Evolutionary conservation across 2,113 vertebrate genomes (phyloP), one percentile per base, ranked within the genome.

Genomic region (Cinclus mexicanus): DNA sequence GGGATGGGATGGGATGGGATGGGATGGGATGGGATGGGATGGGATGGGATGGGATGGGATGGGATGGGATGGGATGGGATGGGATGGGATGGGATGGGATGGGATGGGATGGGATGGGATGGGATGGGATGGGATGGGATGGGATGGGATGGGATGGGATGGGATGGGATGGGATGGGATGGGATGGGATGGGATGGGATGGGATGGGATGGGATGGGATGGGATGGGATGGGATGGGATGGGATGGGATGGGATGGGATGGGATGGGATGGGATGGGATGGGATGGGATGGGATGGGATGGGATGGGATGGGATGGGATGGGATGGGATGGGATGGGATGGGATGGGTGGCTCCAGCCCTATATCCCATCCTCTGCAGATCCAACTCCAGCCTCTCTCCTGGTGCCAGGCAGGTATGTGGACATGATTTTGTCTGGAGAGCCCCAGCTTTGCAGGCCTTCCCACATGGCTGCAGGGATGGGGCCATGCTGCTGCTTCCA

Each of bases 371-470:
- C 14, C 37, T 83, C 25, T 69, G 33, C 4, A 16, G 44, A 50
- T 7, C 6, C 14, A 14, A 0, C 23, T 37, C 52, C 57, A 76
- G 33, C 4, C 14, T 46, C 35, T 50, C 1, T 0, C 8, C 50
- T 2, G 3, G 28, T 25, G 20, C 42, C 22, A 16, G 14, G 29
- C 23, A 42, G 42, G 29, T 17, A 20, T 24, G 46, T 41, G 52
- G 49, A 33, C 15, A 23, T 3, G 1, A 7, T 69, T 80, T 65
- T 33, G 1, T 6, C 17, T 16, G n/a, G 63, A 65, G 28, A 15
- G 14, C 50, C 50, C 50, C 42, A n/a, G 4, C 22, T 21, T n/a
- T 17, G 21, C 72, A 49, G 39, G 15, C 59, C 52, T 83, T 74
- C 52, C 63, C 50, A 11, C 53, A 16, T 0, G 8, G 61, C 77